A percentile compares a stretch with the other conserved stretches of the same genome.
Conservation (phyloP, 2,888 invertebrate genomes). For the Spialia ferax region DNA sequence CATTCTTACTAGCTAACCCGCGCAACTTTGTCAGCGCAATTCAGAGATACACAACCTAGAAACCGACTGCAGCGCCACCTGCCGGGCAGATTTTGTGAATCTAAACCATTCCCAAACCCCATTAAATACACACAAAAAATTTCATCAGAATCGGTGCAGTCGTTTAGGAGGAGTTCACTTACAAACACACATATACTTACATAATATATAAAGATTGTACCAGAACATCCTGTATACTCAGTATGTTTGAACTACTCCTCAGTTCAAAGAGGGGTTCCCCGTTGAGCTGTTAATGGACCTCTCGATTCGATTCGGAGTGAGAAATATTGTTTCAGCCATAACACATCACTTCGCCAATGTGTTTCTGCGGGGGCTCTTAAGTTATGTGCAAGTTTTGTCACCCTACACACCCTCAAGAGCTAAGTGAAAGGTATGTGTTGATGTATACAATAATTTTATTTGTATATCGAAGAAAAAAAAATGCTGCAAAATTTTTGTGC, state of each 20-base stretch:
- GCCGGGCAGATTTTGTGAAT: no score
- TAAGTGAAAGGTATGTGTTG: background rate
- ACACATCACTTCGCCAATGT: conserved; percentile 25
- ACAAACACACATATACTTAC: no score
- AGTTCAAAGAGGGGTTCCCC: background rate
- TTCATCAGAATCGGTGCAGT: no score
- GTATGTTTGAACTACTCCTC: background rate
- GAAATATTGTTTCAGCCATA: conserved; percentile 54
- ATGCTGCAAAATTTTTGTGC: no score
- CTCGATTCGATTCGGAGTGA: conserved; percentile 59
- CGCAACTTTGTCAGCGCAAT: no score
- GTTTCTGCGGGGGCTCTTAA: conserved; percentile 19
- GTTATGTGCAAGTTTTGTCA: background rate
- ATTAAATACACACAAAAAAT: no score
- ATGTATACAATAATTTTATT: background rate
- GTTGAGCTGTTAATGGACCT: conserved; percentile 51
- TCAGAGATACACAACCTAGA: no score
- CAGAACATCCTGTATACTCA: background rate
- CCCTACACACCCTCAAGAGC: background rate
- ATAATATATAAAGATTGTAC: background rate
- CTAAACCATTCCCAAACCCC: no score
- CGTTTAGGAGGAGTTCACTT: no score
- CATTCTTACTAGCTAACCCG: no score
- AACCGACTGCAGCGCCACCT: no score
- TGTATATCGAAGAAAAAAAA: no score